These are phyloP conservation scores for Poeciliopsis infans DNA, from an alignment of 2,797 vertebrate species.

Conservation along the genomic window DNA sequence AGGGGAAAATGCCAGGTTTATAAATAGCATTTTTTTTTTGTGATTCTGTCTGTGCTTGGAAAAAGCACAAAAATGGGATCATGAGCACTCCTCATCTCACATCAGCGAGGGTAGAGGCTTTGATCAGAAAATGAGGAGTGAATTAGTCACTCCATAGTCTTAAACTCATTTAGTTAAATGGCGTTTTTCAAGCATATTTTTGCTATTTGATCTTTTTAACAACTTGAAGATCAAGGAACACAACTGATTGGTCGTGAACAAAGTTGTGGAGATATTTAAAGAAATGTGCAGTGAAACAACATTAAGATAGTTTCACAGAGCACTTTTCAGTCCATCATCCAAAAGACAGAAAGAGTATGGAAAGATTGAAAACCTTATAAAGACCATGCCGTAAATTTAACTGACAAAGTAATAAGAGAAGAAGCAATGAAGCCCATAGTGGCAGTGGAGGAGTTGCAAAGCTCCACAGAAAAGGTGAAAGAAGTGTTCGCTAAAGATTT, in stretches of 20 bases:
- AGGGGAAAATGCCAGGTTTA: constrained; percentile 52
- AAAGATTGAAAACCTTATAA: background rate
- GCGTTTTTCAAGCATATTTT: constrained; percentile 31
- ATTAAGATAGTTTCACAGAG: background rate
- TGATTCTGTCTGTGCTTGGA: constrained; percentile 45
- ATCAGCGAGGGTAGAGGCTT: constrained; percentile 58
- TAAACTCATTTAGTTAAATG: constrained; percentile 48
- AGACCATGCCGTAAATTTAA: background rate
- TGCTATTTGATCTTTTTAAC: background rate
- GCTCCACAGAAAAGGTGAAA: background rate
- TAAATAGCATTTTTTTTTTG: constrained; percentile 55
- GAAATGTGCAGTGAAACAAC: background rate
- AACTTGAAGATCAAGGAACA: background rate
- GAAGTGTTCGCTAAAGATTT: background rate
- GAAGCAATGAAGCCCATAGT: background rate
- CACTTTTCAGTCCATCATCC: background rate
- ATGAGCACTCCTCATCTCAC: constrained; percentile 32
- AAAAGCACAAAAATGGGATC: constrained; percentile 50
- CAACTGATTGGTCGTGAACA: background rate
- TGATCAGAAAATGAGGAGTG: constrained; percentile 59
- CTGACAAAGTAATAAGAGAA: background rate
- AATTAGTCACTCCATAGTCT: constrained; percentile 66
- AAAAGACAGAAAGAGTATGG: background rate
- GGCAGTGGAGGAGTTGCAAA: background rate
- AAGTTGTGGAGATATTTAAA: background rate